phyloP scores from a whole-genome alignment of 2,888 invertebrate genomes.

The Lycophotia porphyrea region DNA sequence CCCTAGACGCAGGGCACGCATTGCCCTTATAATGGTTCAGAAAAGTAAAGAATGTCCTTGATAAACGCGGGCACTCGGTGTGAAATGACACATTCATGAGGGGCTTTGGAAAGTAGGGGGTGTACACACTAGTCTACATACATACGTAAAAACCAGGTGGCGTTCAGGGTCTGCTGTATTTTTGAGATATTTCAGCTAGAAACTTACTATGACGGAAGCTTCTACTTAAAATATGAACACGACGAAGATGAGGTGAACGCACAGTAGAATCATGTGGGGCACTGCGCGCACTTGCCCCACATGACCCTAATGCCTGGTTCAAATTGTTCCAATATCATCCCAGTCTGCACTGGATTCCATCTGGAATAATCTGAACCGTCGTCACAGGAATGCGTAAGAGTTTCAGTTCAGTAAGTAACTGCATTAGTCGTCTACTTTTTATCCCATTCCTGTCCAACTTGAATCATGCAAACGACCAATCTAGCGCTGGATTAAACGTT shows the following conservation, averaged over 20 bases:
- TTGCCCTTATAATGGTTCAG: constrained; percentile 59
- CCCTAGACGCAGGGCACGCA: constrained; percentile 3
- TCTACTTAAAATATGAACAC: background rate
- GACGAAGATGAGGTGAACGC: background rate
- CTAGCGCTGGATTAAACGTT: background rate
- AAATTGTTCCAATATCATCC: background rate
- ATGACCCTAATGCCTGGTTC: background rate
- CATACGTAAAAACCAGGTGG: background rate
- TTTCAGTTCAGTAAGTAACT: background rate
- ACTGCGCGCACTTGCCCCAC: too few relatives aligned
- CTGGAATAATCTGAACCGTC: background rate
- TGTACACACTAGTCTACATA: constrained; percentile 10
- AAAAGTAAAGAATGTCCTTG: constrained; percentile 69
- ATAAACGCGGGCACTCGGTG: constrained; percentile 70
- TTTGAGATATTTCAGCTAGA: background rate
- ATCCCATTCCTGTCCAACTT: background rate
- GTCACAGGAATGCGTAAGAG: background rate
- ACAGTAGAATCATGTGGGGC: too few relatives aligned
- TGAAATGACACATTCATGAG: constrained; percentile 73
- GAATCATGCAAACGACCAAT: background rate
- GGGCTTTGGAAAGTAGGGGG: constrained; percentile 21
- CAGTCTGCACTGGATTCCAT: background rate
- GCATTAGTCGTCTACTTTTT: background rate
- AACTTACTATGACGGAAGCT: background rate
- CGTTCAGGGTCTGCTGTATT: background rate